Conservation (phyloP, 37 sponge, comb jelly and placozoan species). For the Tethya wilhelma region DNA sequence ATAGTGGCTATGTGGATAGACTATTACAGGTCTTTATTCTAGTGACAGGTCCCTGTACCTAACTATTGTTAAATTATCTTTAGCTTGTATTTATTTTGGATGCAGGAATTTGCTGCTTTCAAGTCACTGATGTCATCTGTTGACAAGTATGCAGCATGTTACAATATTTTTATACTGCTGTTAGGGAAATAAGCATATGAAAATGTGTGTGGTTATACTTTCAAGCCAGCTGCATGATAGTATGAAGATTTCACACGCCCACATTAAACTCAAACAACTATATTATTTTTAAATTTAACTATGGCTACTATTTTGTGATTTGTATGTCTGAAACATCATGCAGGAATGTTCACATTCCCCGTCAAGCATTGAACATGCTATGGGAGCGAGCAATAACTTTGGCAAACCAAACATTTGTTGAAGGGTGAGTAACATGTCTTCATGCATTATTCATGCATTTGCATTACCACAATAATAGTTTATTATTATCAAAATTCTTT, state of each 20-base stretch:
- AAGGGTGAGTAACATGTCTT: constrained; percentile 64
- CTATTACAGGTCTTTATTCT: constrained; percentile 64
- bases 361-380: constrained; percentile 54
- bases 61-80: too few species aligned
- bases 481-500: not conserved
- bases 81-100: too few species aligned
- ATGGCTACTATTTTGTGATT: not conserved
- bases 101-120: constrained; percentile 34
- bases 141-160: not conserved
- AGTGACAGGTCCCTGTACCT: too few species aligned
- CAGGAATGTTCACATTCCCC: constrained; percentile 60
- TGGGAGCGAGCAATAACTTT: constrained; percentile 66
- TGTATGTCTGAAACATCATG: not conserved
- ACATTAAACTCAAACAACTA: not conserved
- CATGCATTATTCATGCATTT: not conserved
- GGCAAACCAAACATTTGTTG: constrained; percentile 76
- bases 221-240: too few species aligned
- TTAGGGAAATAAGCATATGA: not conserved
- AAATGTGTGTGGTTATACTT: not conserved
- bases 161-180: not conserved
- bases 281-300: not conserved
- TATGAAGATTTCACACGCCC: not conserved
- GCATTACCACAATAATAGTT: not conserved
- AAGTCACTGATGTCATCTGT: not conserved
- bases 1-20: constrained; percentile 84